Evolutionary conservation across 2,888 invertebrate genomes (phyloP).

Genomic region (Hipparchia sbordonii): DNA sequence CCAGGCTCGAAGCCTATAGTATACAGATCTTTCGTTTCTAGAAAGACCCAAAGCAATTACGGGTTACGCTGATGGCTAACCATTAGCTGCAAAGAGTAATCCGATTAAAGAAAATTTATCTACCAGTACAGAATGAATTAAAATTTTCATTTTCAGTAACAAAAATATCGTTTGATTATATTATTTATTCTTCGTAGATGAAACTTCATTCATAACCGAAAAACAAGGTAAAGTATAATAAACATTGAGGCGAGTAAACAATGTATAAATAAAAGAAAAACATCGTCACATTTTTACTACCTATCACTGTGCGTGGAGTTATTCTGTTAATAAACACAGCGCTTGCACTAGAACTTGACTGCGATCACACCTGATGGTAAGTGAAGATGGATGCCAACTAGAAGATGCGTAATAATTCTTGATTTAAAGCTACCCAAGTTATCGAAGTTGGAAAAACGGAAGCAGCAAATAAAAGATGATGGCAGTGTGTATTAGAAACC

Average conservation of each 20-base stretch:
- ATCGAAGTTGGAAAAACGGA: too few relatives aligned
- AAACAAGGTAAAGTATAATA: background rate
- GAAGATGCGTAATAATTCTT: too few relatives aligned
- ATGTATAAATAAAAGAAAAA: conserved; percentile 31
- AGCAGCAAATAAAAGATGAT: too few relatives aligned
- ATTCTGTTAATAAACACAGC: conserved; percentile 54
- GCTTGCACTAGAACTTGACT: conserved; percentile 41
- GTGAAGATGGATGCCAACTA: too few relatives aligned
- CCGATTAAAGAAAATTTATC: background rate
- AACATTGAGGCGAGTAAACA: background rate
- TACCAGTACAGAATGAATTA: background rate
- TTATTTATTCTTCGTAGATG: background rate
- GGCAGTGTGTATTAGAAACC: too few relatives aligned
- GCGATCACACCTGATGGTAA: too few relatives aligned
- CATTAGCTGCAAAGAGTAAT: background rate
- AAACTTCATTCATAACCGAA: background rate
- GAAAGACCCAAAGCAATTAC: background rate
- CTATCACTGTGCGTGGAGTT: conserved; percentile 36
- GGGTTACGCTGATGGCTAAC: background rate
- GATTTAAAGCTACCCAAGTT: too few relatives aligned
- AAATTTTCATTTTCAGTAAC: background rate
- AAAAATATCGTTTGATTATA: background rate
- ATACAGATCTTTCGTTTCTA: background rate
- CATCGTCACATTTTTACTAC: conserved; percentile 35
- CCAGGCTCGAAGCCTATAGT: background rate